Percentiles rank a stretch among this genome's conserved stretches.
phyloP scores from a whole-genome alignment of 2,888 invertebrate species.

The Thecocarcelia acutangulata region DNA sequence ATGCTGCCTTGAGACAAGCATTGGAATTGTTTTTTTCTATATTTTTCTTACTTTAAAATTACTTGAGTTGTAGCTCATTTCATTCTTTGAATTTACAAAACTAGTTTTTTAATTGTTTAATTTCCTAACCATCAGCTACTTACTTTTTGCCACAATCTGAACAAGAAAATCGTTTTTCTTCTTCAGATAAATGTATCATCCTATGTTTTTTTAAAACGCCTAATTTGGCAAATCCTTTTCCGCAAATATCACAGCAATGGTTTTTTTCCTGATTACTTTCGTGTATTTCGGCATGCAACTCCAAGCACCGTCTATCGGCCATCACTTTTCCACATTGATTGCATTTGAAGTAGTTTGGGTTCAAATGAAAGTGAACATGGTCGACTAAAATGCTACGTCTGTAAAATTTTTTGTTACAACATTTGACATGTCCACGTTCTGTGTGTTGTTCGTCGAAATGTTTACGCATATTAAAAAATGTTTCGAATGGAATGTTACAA shows the following conservation, averaged over 20 bases:
- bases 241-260: slow-evolving; percentile 77
- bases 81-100: too few species aligned
- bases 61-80: too few species aligned
- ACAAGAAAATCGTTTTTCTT: slow-evolving; percentile 76
- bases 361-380: slow-evolving; percentile 78
- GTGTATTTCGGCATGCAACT: slow-evolving; percentile 75
- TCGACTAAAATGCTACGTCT: slow-evolving; percentile 78
- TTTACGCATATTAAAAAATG: slow-evolving; percentile 71
- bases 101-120: too few species aligned
- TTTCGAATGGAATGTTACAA: slow-evolving; percentile 73
- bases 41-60: too few species aligned
- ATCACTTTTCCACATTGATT: slow-evolving; percentile 76
- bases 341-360: slow-evolving; percentile 80
- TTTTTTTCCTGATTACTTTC: slow-evolving; percentile 73
- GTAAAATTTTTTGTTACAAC: slow-evolving; percentile 79
- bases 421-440: slow-evolving; percentile 76
- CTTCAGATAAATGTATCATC: slow-evolving; percentile 77
- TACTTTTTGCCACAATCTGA: slow-evolving; percentile 73
- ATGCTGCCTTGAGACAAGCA: too few species aligned
- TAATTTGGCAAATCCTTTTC: slow-evolving; percentile 76
- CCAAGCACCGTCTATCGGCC: slow-evolving; percentile 76
- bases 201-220: slow-evolving; percentile 75
- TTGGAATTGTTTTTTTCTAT: too few species aligned
- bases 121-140: too few species aligned
- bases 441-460: slow-evolving; percentile 68